These are phyloP conservation scores for Melangyna quadrimaculata DNA, from an alignment of 2,888 invertebrate species.

Conservation along the genomic window DNA sequence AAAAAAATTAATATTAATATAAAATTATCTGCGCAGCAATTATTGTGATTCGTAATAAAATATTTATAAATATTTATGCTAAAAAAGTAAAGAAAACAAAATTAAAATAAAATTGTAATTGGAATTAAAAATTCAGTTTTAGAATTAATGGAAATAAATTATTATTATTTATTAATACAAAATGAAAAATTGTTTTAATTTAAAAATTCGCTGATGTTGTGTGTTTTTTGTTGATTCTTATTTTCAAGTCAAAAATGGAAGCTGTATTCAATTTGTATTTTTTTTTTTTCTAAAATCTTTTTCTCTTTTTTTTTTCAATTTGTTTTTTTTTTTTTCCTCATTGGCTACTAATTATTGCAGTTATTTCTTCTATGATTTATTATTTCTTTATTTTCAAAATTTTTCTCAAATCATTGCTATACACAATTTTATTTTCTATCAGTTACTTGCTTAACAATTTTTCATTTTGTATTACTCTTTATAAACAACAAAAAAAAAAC, in stretches of 20 bases:
- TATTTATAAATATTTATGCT: conserved; percentile 56
- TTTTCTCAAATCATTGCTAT: conserved; percentile 56
- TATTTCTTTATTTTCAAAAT: conserved; percentile 43
- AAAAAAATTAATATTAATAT: not conserved
- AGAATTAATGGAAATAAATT: conserved; percentile 70
- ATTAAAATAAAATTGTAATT: conserved; percentile 53
- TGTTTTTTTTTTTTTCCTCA: conserved; percentile 22
- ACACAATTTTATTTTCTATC: conserved; percentile 45
- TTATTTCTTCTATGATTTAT: conserved; percentile 39
- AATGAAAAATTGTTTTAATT: conserved; percentile 75
- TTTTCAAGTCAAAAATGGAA: conserved; percentile 13
- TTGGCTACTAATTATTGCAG: conserved; percentile 58
- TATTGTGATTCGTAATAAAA: conserved; percentile 58
- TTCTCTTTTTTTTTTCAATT: conserved; percentile 8
- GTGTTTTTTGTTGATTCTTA: not conserved
- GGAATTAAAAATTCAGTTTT: conserved; percentile 58
- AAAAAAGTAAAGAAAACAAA: conserved; percentile 30
- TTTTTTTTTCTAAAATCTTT: not conserved
- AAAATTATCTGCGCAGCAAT: conserved; percentile 41
- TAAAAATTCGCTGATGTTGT: conserved; percentile 22
- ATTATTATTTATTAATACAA: conserved; percentile 73
- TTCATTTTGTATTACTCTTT: conserved; percentile 74
- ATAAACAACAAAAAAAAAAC: conserved; percentile 13
- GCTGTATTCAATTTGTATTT: conserved; percentile 22
- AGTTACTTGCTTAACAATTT: conserved; percentile 71